Evolutionary conservation across 2,113 vertebrate species (phyloP).

Genomic region (Loxodonta africana): DNA sequence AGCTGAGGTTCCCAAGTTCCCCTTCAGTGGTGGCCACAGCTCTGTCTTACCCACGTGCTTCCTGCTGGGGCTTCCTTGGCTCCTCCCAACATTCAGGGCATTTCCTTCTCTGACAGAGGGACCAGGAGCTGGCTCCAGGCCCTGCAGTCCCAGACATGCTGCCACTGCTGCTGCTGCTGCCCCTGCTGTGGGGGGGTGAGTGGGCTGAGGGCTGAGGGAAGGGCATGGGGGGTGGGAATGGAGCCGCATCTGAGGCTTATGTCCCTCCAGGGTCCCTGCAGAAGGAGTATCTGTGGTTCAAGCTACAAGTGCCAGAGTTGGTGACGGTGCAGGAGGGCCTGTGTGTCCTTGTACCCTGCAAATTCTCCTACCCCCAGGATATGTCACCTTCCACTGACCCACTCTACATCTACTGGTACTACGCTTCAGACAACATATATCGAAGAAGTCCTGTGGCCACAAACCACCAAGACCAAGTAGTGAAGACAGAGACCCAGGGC

Average conservation of each 20-base stretch:
- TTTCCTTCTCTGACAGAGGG: background rate
- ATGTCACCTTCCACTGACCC: accelerated
- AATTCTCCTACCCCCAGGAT: background rate
- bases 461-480: accelerated
- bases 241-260: background rate
- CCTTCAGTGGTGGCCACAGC: background rate
- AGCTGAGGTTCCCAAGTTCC: background rate
- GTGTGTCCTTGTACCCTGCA: background rate
- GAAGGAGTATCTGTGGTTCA: accelerated
- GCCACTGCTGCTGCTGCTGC: constrained; percentile 40
- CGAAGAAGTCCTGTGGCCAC: background rate
- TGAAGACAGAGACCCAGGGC: accelerated
- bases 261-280: constrained; percentile 6
- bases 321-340: background rate
- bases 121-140: background rate
- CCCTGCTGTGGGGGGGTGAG: constrained; percentile 46
- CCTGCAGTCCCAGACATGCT: background rate
- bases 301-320: accelerated
- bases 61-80: background rate
- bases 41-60: background rate
- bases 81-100: accelerated
- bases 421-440: accelerated
- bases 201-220: accelerated
- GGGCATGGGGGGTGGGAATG: accelerated
- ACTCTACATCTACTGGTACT: background rate